phyloP scores from a whole-genome alignment of 1,140 invertebrate genomes.

The Conus betulinus region DNA sequence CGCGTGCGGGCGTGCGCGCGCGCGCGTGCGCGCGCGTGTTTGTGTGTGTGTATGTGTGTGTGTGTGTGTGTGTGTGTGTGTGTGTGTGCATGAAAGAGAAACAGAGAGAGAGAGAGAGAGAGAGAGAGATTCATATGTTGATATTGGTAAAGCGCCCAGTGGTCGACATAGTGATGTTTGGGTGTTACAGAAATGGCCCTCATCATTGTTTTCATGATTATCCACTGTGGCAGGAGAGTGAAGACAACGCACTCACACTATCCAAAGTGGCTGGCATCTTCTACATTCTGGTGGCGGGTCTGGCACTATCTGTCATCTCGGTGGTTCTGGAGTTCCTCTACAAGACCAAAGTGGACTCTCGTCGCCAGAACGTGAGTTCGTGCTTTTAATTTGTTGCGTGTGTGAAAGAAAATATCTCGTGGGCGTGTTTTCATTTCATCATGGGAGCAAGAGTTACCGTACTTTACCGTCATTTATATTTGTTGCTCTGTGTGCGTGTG shows the following conservation, averaged over 20 bases:
- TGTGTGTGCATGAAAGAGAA: background rate
- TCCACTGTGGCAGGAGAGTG: constrained; percentile 80
- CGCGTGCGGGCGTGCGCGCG: no score
- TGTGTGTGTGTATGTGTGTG: no score
- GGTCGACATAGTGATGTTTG: background rate
- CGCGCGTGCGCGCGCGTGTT: no score
- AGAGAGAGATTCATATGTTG: no score
- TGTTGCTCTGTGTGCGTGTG: background rate
- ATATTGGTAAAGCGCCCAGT: background rate
- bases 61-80: no score
- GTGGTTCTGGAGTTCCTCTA: constrained; percentile 90
- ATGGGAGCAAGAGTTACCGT: background rate
- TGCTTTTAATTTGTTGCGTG: background rate
- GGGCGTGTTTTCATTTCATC: background rate
- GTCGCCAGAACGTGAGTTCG: constrained; percentile 63
- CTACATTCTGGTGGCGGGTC: constrained; percentile 95
- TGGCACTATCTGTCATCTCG: constrained; percentile 92
- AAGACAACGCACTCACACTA: constrained; percentile 93
- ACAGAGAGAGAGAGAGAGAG: background rate
- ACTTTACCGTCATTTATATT: background rate
- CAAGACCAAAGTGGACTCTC: constrained; percentile 68
- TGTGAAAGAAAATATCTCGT: background rate
- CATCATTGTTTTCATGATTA: constrained; percentile 49
- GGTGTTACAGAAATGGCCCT: background rate
- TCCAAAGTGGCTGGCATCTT: constrained; percentile 99